Base-by-base conservation (phyloP, 2,113 vertebrate genomes). In the Upupa epops region DNA sequence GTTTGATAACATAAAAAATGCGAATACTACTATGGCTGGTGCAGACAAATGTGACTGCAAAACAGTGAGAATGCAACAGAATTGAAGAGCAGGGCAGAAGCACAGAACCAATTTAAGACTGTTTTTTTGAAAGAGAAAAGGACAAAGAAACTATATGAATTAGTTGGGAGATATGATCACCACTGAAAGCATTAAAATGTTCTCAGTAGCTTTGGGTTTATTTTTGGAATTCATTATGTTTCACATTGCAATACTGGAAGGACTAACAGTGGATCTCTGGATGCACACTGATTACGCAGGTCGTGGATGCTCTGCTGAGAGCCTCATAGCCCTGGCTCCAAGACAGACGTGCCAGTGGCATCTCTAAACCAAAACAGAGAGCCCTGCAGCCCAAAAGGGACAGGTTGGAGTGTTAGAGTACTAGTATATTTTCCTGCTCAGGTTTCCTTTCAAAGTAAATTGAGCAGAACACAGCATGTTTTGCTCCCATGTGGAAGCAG, bases 381-480 rank as follows among this genome's bases (percentile, higher is more conserved):
- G 24, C 22, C 32, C 37, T 18, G 17, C 51, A 26, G 54, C 25
- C 55, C 60, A 22, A 49, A 18, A 19, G 42, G 46, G 18, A 25
- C 32, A 46, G 65, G 36, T 48, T 52, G 36, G 54, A 26, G 13
- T 2, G 1, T 13, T 32, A 22, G 1, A 70, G 11, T 9, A 10
- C n/a, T 6, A 59, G 13, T 26, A 73, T 36, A 14, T 76, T 70
- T 24, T n/a, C 40, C 89, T 73, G 3, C 9, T 28, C 8, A 42
- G 40, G 40, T 42, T 18, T 54, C 21, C 65, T 76, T 11, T 9
- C 54, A n/a, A n/a, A 80, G 49, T 63, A 69, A 56, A 42, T 20
- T 9, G n/a, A 76, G 34, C 16, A 9, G 58, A 58, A 49, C 26
- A 48, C 18, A 0, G 0, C 0, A 0, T 4, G 16, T n/a, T 13